These are phyloP conservation scores for Matsumyia berberina DNA, from an alignment of 2,888 invertebrate genomes.

Conservation along the genomic window DNA sequence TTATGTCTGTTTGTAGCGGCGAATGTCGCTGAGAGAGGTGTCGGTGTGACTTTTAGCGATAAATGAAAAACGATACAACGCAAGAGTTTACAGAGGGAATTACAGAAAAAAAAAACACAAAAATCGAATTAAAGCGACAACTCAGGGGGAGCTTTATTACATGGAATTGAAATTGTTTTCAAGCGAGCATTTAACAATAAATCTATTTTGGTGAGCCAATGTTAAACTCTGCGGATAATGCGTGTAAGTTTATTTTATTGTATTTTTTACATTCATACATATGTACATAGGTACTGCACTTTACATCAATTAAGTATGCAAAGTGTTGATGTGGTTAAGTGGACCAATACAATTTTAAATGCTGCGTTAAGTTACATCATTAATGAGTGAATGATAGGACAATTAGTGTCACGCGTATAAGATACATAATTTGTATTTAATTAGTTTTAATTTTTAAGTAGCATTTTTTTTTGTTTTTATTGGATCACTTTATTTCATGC, in stretches of 20 bases:
- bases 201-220: neutral
- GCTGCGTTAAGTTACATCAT: too few species aligned
- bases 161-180: constrained; percentile 21
- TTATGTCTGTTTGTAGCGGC: constrained; percentile 52
- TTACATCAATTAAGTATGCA: too few species aligned
- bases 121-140: constrained; percentile 13
- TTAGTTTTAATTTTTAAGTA: too few species aligned
- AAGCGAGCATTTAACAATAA: constrained; percentile 35
- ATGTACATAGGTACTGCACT: neutral
- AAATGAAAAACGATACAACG: constrained; percentile 63
- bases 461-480: too few species aligned
- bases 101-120: constrained; percentile 13
- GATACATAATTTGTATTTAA: too few species aligned
- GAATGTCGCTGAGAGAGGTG: constrained; percentile 56
- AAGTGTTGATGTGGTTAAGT: neutral
- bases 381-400: too few species aligned
- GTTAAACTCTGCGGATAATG: neutral
- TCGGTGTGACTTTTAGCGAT: constrained; percentile 67
- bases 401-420: too few species aligned
- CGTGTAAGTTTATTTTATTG: neutral
- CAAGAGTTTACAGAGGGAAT: constrained; percentile 18
- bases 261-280: neutral
- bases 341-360: neutral
- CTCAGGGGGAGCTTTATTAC: constrained; percentile 11
- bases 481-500: too few species aligned